A percentile compares a stretch with the other conserved stretches of the same genome.
These are phyloP conservation scores for Holacanthus passer DNA, from an alignment of 2,113 vertebrate species.

Conservation along the genomic window DNA sequence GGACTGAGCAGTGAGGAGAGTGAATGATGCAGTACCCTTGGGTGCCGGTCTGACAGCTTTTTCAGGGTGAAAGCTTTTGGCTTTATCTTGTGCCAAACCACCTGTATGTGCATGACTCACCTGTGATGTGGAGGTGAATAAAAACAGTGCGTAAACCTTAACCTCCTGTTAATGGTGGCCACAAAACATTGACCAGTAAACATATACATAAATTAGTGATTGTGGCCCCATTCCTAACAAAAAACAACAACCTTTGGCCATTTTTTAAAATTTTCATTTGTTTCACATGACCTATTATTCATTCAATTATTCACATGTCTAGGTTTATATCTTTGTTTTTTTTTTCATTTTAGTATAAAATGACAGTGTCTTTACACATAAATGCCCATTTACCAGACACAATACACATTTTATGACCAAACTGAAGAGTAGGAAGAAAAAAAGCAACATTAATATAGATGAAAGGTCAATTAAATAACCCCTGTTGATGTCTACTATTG, in stretches of 20 bases:
- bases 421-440: neutral
- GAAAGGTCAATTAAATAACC: neutral
- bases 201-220: neutral
- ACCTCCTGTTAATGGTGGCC: neutral
- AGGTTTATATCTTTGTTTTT: neutral
- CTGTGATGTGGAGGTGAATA: slow-evolving; percentile 28
- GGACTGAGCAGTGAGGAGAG: slow-evolving; percentile 38
- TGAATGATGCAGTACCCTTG: slow-evolving; percentile 61
- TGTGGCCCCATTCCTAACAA: neutral
- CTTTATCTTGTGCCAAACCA: slow-evolving; percentile 60
- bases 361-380: neutral
- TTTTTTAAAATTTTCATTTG: neutral
- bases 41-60: slow-evolving; percentile 37
- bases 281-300: neutral
- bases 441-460: neutral
- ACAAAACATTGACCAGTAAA: neutral
- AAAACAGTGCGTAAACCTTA: slow-evolving; percentile 11
- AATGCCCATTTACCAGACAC: neutral
- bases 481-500: neutral
- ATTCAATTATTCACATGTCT: neutral
- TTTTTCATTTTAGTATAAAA: neutral
- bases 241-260: neutral
- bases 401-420: neutral
- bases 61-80: slow-evolving; percentile 46
- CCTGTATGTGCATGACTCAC: slow-evolving; percentile 49